Base-by-base conservation (phyloP, 1,140 invertebrate genomes). In the Piezodorus guildinii region DNA sequence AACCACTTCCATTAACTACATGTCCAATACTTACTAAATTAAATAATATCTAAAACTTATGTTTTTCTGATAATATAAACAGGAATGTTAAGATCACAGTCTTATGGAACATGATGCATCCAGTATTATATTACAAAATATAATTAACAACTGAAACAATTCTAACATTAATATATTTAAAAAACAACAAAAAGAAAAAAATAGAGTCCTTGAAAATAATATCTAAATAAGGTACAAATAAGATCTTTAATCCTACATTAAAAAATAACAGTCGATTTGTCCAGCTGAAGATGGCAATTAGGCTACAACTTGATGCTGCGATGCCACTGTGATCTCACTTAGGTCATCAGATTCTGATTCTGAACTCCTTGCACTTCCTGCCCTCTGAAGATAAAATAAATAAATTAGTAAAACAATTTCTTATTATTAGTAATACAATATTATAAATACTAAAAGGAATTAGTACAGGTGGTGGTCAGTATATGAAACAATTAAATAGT, bases 301-400 rank as follows among this genome's bases (percentile, higher is more conserved):
- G 15, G 30, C 58, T 8, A 63, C 30, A 12, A 44, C 52, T 19
- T 34, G 46, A 21, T 39, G 62, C 45, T 65, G 64, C 19, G 64
- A 61, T 19, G 64, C 64, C 3, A 65, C 34, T 10, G 64, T 65
- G 2, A 59, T 34, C 14, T 65, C 64, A 25, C 64, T 65, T 16
- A 52, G 23, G 19, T 61, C 64, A 44, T 62, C 62, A 58, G 62
- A 64, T 43, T 67, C 65, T 17, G 65, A 67, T 12, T 63, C 62
- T 17, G 65, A 67, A 17, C 49, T 62, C 16, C 59, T 39, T 16
- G 17, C 46, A 30, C 62, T 64, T 12, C 25, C 65, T 54, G 65
- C 8, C 43, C 62, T 67, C 65, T 67, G 62, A 21, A 66, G 58
- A 21, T 16, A 43, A 52, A 27, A 23, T 6, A 39, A 10, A 39